phyloP scores from a whole-genome alignment of 2,113 vertebrate species.

The Dinomys branickii region DNA sequence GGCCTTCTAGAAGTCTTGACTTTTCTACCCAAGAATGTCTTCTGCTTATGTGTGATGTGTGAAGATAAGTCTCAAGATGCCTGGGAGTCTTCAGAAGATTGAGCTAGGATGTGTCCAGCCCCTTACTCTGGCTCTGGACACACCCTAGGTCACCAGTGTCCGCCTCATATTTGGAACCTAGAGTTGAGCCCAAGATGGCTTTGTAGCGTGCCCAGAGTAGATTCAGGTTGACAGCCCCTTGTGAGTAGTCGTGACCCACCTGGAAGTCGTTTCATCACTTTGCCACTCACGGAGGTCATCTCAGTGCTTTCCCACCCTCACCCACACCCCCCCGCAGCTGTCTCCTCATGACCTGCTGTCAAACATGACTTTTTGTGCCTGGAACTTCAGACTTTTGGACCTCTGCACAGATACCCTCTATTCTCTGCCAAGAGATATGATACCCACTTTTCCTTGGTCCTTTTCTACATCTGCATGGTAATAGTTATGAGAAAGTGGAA shows the following conservation, averaged over 20 bases:
- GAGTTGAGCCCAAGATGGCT: not conserved
- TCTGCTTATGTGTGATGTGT: not conserved
- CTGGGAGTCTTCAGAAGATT: not conserved
- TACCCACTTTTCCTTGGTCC: not conserved
- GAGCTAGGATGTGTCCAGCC: too few species aligned
- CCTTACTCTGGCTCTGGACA: not conserved
- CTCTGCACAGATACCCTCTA: not conserved
- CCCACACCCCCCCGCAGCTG: not conserved
- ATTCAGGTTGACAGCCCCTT: not conserved
- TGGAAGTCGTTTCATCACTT: not conserved
- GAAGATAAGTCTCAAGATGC: not conserved
- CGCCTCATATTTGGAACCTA: not conserved
- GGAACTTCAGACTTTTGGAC: not conserved
- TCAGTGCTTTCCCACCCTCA: not conserved
- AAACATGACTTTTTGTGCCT: conserved; percentile 16
- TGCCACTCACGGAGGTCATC: not conserved
- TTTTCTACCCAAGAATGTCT: not conserved
- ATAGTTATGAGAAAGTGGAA: not conserved
- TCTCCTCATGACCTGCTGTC: not conserved
- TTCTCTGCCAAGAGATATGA: not conserved
- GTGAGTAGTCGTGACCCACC: not conserved
- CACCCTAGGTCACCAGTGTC: not conserved
- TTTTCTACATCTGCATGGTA: not conserved
- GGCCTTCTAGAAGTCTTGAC: not conserved
- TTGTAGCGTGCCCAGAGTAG: not conserved